Conservation (phyloP, 2,888 invertebrate species). For the Furcula furcula region DNA sequence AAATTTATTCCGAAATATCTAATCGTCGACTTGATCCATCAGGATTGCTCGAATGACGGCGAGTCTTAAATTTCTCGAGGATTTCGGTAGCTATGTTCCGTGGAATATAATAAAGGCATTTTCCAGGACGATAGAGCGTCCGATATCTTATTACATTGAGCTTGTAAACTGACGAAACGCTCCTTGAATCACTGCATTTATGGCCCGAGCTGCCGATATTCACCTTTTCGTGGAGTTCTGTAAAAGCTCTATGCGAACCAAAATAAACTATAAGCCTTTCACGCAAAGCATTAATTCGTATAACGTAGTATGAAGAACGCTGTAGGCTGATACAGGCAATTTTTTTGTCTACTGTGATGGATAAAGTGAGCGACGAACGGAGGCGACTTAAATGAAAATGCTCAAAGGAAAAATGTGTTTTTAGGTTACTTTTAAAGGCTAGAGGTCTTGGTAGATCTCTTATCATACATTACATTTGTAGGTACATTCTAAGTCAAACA, state of each 20-base stretch:
- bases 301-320: conserved; percentile 16
- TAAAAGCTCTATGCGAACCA: conserved; percentile 17
- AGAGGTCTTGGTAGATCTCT: background rate
- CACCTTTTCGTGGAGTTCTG: conserved; percentile 51
- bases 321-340: conserved; percentile 56
- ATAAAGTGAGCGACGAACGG: conserved; percentile 52
- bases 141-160: conserved; percentile 69
- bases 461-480: too few species aligned
- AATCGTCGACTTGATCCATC: background rate
- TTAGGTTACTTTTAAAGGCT: conserved; percentile 28
- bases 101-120: conserved; percentile 58
- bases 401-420: conserved; percentile 44
- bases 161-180: conserved; percentile 67
- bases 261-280: conserved; percentile 29
- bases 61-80: background rate
- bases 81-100: conserved; percentile 32
- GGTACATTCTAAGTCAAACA: too few species aligned
- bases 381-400: conserved; percentile 61
- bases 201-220: conserved; percentile 59
- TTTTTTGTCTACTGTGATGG: conserved; percentile 64
- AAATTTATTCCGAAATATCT: background rate
- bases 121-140: conserved; percentile 62
- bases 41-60: background rate
- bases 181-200: conserved; percentile 68
- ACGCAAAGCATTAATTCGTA: conserved; percentile 25